Base-by-base conservation (phyloP, 2,113 vertebrate genomes). In the Burhinus bistriatus region DNA sequence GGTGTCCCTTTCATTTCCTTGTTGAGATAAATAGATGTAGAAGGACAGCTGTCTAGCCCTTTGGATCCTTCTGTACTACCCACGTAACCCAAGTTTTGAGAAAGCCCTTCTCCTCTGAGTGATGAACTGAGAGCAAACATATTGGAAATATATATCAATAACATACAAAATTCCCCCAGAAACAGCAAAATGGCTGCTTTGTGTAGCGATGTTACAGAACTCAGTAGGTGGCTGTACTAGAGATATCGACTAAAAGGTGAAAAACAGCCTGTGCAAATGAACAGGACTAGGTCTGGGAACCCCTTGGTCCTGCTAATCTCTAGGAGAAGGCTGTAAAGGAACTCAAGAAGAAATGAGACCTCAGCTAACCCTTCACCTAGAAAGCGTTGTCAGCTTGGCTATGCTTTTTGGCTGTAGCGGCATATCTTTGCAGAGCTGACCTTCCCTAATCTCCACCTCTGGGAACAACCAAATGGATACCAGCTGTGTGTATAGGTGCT, bases 381-480 rank as follows among this genome's bases (percentile, higher is more conserved):
- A 23, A 68, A 47, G 15, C 10, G 87, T 55, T 70, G 30, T 52
- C 62, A 71, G 20, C 29, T 23, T 77, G 36, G 78, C 32, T 79
- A 0, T 55, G 70, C 15, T 54, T 83, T 81, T 45, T 64, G 58
- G 18, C 45, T 70, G 17, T 58, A 42, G 25, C 25, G n/a, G 22
- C 4, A 0, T 14, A 8, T 45, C 40, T 87, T 81, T 72, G 30
- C 71, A 95, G 66, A 51, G 45, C 29, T 92, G 80, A 15, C 11
- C 5, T 72, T 76, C 22, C 58, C 49, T 73, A 58, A 69, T 40
- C 84, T 83, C 66, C 9, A 25, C 14, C 36, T 62, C 52, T 94
- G 97, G 72, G 95, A 97, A 96, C 1, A 12, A 66, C 73, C 87
- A 78, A 62, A 76, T 68, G 83, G 77, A 58, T 42, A 62, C 26